Percentiles rank a stretch among this genome's conserved stretches.
phyloP scores from a whole-genome alignment of 2,113 vertebrate species.

The Ramphastos sulfuratus region DNA sequence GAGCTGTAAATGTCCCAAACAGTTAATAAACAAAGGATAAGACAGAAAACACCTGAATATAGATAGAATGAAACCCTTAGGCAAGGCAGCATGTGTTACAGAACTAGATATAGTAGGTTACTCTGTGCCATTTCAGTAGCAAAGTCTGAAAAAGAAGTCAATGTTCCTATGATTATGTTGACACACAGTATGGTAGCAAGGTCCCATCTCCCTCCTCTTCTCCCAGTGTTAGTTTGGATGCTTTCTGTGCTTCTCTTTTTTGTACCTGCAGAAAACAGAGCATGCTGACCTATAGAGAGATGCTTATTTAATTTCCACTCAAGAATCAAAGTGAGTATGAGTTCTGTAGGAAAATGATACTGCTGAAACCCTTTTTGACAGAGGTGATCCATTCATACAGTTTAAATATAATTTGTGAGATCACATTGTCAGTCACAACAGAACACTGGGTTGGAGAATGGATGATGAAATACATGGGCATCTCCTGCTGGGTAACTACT shows the following conservation, averaged over 20 bases:
- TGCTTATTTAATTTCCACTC: neutral
- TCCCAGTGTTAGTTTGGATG: neutral
- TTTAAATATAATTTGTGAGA: neutral
- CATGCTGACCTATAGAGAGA: neutral
- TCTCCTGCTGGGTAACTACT: neutral
- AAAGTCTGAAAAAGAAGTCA: neutral
- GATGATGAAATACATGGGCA: neutral
- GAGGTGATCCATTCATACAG: neutral
- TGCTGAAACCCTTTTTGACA: neutral
- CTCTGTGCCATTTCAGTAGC: neutral
- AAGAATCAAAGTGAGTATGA: neutral
- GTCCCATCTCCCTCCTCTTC: neutral
- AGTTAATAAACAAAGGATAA: no score
- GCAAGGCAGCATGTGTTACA: neutral
- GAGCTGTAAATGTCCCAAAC: neutral
- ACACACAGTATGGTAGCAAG: neutral
- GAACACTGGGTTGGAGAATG: neutral
- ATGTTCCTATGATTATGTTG: neutral
- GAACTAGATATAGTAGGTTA: neutral
- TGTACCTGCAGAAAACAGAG: neutral
- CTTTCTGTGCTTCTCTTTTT: neutral
- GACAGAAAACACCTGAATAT: neutral
- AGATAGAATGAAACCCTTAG: neutral
- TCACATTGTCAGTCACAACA: neutral
- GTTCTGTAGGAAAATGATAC: neutral